These are phyloP conservation scores for Crypturellus tataupa DNA, from an alignment of 2,797 vertebrate genomes.

Conservation along the genomic window DNA sequence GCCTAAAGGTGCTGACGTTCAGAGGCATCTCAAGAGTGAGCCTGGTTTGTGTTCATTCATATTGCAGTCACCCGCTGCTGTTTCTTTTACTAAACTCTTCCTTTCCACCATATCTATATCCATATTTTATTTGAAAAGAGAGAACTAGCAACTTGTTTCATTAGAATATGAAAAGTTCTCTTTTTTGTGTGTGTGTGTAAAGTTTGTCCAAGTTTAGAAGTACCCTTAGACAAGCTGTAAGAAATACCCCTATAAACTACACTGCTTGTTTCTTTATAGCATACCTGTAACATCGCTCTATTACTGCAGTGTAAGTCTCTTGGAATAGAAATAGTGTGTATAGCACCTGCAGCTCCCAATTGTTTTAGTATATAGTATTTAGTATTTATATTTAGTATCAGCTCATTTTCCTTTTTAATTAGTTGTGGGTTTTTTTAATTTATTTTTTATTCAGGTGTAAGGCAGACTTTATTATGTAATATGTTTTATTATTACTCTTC, in stretches of 20 bases:
- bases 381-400: not conserved
- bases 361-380: not conserved
- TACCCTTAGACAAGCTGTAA: not conserved
- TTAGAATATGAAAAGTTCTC: not conserved
- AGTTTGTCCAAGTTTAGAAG: not conserved
- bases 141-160: not conserved
- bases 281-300: rapidly evolving
- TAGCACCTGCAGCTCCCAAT: rapidly evolving
- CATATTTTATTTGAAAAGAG: not conserved
- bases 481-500: constrained; percentile 11
- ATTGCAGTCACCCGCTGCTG: not conserved
- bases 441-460: constrained; percentile 14
- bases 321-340: not conserved
- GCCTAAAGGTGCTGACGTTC: not conserved
- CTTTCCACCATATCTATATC: rapidly evolving
- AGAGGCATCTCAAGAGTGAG: not conserved
- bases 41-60: not conserved
- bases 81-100: not conserved
- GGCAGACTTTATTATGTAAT: not conserved
- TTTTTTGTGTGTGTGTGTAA: not conserved
- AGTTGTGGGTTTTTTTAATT: not conserved
- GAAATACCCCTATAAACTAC: not conserved
- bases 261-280: not conserved
- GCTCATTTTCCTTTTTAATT: not conserved
- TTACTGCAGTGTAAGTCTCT: not conserved